phyloP scores from a whole-genome alignment of 2,888 invertebrate genomes.

The Hanleya hanleyi region DNA sequence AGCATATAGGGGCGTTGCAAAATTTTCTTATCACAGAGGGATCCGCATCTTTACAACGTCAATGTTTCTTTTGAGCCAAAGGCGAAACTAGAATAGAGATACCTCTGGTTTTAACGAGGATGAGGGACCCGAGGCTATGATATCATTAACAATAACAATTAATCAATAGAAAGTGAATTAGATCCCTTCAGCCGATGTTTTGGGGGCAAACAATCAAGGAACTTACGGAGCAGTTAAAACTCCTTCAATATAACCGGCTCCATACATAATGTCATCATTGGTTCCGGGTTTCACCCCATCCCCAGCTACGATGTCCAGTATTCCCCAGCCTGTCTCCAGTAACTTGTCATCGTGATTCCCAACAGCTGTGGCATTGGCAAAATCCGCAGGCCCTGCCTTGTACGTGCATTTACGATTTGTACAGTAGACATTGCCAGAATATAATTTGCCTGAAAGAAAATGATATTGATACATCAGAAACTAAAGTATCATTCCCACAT shows the following conservation, averaged over 20 bases:
- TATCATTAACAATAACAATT: too few relatives aligned
- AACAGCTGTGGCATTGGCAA: constrained; percentile 50
- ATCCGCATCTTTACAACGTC: too few relatives aligned
- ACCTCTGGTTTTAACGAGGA: too few relatives aligned
- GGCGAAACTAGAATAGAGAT: too few relatives aligned
- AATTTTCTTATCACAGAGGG: too few relatives aligned
- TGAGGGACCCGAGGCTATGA: too few relatives aligned
- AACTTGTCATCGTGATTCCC: constrained; percentile 63
- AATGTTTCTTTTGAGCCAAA: too few relatives aligned
- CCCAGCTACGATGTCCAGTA: constrained; percentile 63
- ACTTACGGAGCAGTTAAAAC: constrained; percentile 63
- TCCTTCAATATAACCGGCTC: constrained; percentile 67
- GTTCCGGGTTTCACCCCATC: constrained; percentile 31
- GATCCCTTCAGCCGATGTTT: too few relatives aligned
- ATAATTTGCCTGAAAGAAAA: not conserved
- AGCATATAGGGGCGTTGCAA: too few relatives aligned
- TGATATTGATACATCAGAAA: too few relatives aligned
- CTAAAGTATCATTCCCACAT: too few relatives aligned
- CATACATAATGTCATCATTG: constrained; percentile 64
- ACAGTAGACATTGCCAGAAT: constrained; percentile 19
- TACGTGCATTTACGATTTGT: constrained; percentile 2
- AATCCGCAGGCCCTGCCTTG: not conserved
- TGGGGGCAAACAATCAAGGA: not conserved
- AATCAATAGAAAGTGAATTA: too few relatives aligned
- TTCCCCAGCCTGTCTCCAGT: constrained; percentile 65